Evolutionary conservation across 2,797 vertebrate species (phyloP).

Genomic region (Leontocebus nigricollis): DNA sequence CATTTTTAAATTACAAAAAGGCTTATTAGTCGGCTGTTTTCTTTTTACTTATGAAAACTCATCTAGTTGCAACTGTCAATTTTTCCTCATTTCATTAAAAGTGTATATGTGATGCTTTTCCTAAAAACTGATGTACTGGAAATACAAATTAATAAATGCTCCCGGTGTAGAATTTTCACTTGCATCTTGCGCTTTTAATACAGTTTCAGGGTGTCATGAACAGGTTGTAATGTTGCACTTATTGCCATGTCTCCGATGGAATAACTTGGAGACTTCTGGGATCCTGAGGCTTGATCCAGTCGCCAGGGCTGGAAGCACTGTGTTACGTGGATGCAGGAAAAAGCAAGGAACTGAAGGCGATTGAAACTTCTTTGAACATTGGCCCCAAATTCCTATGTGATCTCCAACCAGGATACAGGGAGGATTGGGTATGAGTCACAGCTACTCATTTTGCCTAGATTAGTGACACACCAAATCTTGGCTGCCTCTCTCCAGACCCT

Average conservation of each 20-base stretch:
- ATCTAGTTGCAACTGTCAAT: constrained; percentile 17
- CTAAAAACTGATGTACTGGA: constrained; percentile 86
- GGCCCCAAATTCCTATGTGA: neutral
- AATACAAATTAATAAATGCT: constrained; percentile 88
- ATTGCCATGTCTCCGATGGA: neutral
- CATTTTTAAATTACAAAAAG: neutral
- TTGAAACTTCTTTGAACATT: neutral
- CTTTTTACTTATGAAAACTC: constrained; percentile 58
- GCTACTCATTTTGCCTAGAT: neutral
- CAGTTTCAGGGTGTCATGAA: neutral
- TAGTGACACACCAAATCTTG: neutral
- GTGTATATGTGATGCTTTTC: constrained; percentile 73
- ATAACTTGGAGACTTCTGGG: neutral
- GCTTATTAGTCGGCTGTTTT: constrained; percentile 38
- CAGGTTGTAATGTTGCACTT: neutral
- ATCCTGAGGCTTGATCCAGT: neutral
- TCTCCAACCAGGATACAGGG: neutral
- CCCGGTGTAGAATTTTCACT: constrained; percentile 79
- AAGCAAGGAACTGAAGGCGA: neutral
- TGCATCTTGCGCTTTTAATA: constrained; percentile 50
- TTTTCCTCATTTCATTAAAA: constrained; percentile 77
- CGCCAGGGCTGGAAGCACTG: neutral
- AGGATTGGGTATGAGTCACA: neutral
- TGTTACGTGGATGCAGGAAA: neutral
- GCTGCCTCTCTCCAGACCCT: neutral